Percentiles rank a stretch among this genome's conserved stretches.
These are phyloP conservation scores for Aurelia sp. DNA, from an alignment of 30 jellyfish, hydroid and myxozoan species.

Conservation along the genomic window DNA sequence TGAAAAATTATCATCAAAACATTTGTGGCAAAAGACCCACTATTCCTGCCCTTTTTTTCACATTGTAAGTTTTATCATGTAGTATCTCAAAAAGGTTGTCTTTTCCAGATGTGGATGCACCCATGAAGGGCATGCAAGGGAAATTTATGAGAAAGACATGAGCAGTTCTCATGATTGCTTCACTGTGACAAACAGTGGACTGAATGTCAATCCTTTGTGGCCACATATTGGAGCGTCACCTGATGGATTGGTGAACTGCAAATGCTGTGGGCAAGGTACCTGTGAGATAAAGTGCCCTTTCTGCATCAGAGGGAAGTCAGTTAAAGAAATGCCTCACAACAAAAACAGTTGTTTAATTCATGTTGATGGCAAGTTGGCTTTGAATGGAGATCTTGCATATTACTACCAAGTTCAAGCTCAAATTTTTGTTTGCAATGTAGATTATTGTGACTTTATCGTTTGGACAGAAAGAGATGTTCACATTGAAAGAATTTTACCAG, in stretches of 20 bases:
- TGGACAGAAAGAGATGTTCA: background rate
- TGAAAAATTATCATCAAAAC: too few species aligned
- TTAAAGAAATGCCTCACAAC: background rate
- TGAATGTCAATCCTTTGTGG: background rate
- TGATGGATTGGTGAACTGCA: background rate
- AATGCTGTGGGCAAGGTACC: constrained; percentile 22
- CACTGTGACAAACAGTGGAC: too few species aligned
- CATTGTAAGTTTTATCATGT: too few species aligned
- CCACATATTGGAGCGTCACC: constrained; percentile 15
- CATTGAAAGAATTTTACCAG: constrained; percentile 7
- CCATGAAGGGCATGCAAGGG: too few species aligned
- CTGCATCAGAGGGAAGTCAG: constrained; percentile 3
- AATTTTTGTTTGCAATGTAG: background rate
- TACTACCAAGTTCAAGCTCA: constrained; percentile 20
- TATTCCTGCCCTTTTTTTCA: too few species aligned
- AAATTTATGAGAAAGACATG: too few species aligned
- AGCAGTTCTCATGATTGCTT: too few species aligned
- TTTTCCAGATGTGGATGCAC: too few species aligned
- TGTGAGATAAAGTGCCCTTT: constrained; percentile 12
- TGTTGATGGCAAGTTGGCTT: background rate
- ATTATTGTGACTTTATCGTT: background rate
- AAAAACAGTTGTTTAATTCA: background rate
- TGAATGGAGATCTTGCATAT: background rate
- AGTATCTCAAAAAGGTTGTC: too few species aligned
- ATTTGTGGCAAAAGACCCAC: too few species aligned